A percentile compares a stretch with the other conserved stretches of the same genome.
These are phyloP conservation scores for Nycticryphes semicollaris DNA, from an alignment of 2,113 vertebrate genomes.

Conservation along the genomic window DNA sequence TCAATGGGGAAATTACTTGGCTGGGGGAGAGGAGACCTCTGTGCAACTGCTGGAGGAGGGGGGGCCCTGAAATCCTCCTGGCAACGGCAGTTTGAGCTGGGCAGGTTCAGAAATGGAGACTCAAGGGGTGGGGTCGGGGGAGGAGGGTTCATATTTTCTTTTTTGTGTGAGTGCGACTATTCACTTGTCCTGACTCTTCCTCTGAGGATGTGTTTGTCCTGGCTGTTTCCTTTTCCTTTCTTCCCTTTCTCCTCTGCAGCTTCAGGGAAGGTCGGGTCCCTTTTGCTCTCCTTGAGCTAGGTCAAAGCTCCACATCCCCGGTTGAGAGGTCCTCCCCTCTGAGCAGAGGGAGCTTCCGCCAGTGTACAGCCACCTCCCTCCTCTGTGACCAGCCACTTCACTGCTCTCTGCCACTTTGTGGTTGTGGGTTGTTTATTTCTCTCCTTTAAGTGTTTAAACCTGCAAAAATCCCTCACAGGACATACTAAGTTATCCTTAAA, in stretches of 20 bases:
- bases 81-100: background rate
- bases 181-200: background rate
- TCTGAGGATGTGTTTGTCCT: background rate
- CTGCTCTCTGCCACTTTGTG: background rate
- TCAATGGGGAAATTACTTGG: slow-evolving; percentile 1
- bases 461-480: rapidly evolving
- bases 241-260: background rate
- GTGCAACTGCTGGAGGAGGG: background rate
- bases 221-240: background rate
- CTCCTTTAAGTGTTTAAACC: background rate
- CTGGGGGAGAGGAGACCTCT: background rate
- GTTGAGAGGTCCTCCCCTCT: background rate
- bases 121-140: background rate
- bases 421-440: background rate
- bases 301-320: background rate
- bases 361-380: background rate
- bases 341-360: background rate
- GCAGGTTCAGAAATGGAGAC: background rate
- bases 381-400: background rate
- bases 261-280: background rate
- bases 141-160: background rate
- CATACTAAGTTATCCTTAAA: background rate
- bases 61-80: background rate
- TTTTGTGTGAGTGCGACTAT: background rate
- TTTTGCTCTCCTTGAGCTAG: background rate